Base-by-base conservation (phyloP, 2,888 invertebrate genomes). In the Clunio marinus region DNA sequence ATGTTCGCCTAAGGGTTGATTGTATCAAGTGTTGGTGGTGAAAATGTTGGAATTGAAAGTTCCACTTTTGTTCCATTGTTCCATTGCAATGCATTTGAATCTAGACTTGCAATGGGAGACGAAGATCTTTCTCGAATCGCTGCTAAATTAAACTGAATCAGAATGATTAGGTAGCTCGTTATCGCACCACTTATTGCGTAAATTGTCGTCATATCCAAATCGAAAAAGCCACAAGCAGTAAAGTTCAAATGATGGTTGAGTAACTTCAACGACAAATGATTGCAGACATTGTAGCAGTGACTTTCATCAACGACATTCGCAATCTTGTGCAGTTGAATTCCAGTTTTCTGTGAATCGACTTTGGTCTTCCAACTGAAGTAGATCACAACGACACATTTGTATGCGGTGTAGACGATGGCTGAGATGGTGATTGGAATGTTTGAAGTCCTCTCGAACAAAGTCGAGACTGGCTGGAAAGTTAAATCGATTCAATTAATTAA, bases 101-200 rank as follows among this genome's bases (percentile, higher is more conserved):
- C n/a, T n/a, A n/a, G n/a, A n/a, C n/a, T n/a, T n/a, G n/a, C n/a
- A n/a, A n/a, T n/a, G n/a, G n/a, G n/a, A n/a, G n/a, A n/a, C n/a
- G n/a, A n/a, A n/a, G n/a, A n/a, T n/a, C n/a, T 77, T 17, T 77
- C 74, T 70, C 77, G 77, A 60, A 77, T 76, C 1, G 77, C 77
- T n/a, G 79, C 79, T 69, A 79, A 72, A 72, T 78, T 79, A 60
- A 79, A 79, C 72, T 79, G 79, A 68, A 79, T 79, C 25, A 79
- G 73, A 51, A 79, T 79, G 27, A 79, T 79, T 0, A 79, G 72
- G 59, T 79, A 79, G 68, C 77, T 78, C 0, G 79, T 78, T 60
- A 79, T 79, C 13, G 78, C 79, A 8, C 79, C 79, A 41, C 74
- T 73, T 3, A 76, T 74, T 5, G 77, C 77, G 70, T 78, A 79